Conservation (phyloP, 1,140 invertebrate genomes). For the Anastatus disparis region DNA sequence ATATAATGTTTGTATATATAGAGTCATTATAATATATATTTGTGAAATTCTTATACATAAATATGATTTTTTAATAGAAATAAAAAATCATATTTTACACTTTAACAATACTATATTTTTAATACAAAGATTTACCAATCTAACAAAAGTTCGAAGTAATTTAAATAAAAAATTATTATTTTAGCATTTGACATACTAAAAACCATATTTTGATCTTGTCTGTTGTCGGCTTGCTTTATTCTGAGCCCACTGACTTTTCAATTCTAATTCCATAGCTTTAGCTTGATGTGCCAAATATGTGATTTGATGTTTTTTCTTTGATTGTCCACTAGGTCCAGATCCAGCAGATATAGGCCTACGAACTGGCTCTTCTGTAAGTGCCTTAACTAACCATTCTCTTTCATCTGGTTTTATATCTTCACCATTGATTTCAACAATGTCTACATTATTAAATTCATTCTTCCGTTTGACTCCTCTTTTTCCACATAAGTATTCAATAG, state of each 20-base stretch:
- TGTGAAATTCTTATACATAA: too few relatives aligned
- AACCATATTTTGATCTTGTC: conserved; percentile 90
- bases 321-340: conserved; percentile 57
- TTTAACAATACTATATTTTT: too few relatives aligned
- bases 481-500: conserved; percentile 63
- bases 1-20: too few relatives aligned
- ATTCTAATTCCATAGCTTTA: conserved; percentile 91
- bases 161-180: too few relatives aligned
- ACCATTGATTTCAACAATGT: conserved; percentile 86
- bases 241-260: conserved; percentile 93
- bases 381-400: conserved; percentile 83
- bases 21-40: too few relatives aligned
- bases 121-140: too few relatives aligned
- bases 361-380: conserved; percentile 79
- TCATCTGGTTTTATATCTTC: conserved; percentile 84
- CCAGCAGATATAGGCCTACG: conserved; percentile 62
- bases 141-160: too few relatives aligned
- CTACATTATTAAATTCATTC: conserved; percentile 66
- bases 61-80: too few relatives aligned
- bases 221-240: conserved; percentile 85
- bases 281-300: conserved; percentile 95
- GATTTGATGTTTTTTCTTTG: conserved; percentile 89
- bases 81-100: too few relatives aligned
- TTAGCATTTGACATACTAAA: too few relatives aligned
- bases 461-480: conserved; percentile 66